Evolutionary conservation across 2,888 invertebrate genomes (phyloP).

Genomic region (Athalia rosae): DNA sequence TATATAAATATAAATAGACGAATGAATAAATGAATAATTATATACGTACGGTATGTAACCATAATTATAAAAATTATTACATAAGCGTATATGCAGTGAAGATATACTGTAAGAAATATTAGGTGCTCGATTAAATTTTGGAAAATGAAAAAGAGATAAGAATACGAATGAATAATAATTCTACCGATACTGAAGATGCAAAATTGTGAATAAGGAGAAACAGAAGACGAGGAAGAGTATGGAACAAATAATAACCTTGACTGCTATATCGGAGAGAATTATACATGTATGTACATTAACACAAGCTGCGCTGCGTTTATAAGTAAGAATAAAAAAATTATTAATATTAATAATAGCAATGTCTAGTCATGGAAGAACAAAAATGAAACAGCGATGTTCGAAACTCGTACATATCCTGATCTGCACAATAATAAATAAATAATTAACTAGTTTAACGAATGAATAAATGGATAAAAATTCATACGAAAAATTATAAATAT

Average conservation of each 20-base stretch:
- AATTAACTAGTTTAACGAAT: background rate
- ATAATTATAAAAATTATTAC: background rate
- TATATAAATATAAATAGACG: background rate
- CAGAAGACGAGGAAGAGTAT: too few relatives aligned
- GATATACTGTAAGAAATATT: slow-evolving; percentile 1
- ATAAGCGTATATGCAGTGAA: slow-evolving; percentile 1
- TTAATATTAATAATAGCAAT: background rate
- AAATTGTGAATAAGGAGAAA: too few relatives aligned
- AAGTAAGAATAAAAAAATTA: too few relatives aligned
- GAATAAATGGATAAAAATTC: slow-evolving; percentile 4
- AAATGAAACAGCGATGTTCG: slow-evolving; percentile 1
- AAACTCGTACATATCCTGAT: slow-evolving; percentile 40
- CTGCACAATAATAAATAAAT: slow-evolving; percentile 33
- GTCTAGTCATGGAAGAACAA: background rate
- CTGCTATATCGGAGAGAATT: too few relatives aligned
- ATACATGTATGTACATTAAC: too few relatives aligned
- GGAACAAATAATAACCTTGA: too few relatives aligned
- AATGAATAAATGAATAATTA: background rate
- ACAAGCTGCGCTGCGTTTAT: too few relatives aligned
- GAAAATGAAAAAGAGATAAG: background rate
- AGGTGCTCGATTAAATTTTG: slow-evolving; percentile 27
- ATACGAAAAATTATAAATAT: background rate
- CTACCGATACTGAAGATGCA: too few relatives aligned
- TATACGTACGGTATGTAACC: background rate
- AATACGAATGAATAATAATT: background rate